phyloP scores from a whole-genome alignment of 1,140 invertebrate species.

The Bombus waltoni region DNA sequence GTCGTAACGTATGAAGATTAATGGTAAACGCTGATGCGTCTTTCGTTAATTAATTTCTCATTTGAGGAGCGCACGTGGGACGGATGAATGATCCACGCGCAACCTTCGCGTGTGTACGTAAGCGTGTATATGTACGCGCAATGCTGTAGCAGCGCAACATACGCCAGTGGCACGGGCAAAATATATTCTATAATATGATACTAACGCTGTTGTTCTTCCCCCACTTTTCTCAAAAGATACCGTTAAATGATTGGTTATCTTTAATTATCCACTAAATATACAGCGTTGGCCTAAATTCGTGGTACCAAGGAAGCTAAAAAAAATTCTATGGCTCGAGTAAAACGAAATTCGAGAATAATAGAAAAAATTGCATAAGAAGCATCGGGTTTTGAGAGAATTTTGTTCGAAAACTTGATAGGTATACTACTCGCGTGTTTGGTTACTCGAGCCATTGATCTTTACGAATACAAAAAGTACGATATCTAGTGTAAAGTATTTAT shows the following conservation, averaged over 20 bases:
- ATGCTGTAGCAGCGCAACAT: no score
- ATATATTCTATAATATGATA: neutral
- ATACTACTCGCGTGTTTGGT: no score
- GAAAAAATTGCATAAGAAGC: no score
- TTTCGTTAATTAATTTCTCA: slow-evolving; percentile 39
- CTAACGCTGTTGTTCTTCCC: neutral
- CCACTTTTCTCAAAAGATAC: neutral
- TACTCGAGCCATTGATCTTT: neutral
- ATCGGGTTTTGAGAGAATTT: no score
- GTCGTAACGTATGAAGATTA: slow-evolving; percentile 16
- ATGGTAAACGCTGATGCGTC: slow-evolving; percentile 21
- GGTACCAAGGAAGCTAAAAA: no score
- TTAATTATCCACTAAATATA: no score
- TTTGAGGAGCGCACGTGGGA: slow-evolving; percentile 28
- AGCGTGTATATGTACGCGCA: neutral
- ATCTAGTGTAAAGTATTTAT: neutral
- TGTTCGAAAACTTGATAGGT: no score
- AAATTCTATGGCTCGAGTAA: no score
- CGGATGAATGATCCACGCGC: slow-evolving; percentile 37
- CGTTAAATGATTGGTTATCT: neutral
- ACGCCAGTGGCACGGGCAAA: neutral
- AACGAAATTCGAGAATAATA: no score
- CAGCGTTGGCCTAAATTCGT: no score
- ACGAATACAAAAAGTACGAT: neutral
- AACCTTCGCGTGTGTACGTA: neutral